phyloP scores from a whole-genome alignment of 2,888 invertebrate species.

The Meta bourneti region DNA sequence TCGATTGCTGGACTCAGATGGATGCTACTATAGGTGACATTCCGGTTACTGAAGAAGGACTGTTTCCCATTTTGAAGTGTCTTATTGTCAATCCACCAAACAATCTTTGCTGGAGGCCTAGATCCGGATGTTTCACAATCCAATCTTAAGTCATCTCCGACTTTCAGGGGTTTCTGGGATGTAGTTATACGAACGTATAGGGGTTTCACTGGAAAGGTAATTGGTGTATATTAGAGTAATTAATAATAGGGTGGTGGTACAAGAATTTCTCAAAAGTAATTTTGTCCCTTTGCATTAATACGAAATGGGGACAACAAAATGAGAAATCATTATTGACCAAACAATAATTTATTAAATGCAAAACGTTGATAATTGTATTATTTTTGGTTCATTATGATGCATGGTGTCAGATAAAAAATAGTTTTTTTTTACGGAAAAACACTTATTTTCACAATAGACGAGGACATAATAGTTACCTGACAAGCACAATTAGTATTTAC shows the following conservation, averaged over 20 bases:
- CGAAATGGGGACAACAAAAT: neutral
- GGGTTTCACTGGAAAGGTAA: conserved; percentile 72
- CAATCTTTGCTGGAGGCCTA: conserved; percentile 77
- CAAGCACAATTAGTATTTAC: no score
- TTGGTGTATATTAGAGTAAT: neutral
- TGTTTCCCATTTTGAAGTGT: conserved; percentile 73
- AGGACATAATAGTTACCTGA: no score
- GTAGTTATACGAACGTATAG: conserved; percentile 75
- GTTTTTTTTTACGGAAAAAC: no score
- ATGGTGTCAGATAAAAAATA: no score
- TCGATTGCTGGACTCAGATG: conserved; percentile 78
- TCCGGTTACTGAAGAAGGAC: conserved; percentile 77
- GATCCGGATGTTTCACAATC: conserved; percentile 77
- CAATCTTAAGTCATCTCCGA: conserved; percentile 76
- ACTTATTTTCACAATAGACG: no score
- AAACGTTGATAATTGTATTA: no score
- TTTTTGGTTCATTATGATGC: no score
- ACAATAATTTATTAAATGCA: no score
- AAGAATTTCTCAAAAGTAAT: neutral
- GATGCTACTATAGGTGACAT: conserved; percentile 78
- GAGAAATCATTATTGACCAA: no score
- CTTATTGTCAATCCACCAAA: conserved; percentile 77
- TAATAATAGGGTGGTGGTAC: neutral
- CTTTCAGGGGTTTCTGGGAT: conserved; percentile 73
- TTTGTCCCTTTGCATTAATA: neutral